A percentile compares a stretch with the other conserved stretches of the same genome.
Evolutionary conservation across 2,797 vertebrate species (phyloP).

Genomic region (Odontamblyopus rebecca): DNA sequence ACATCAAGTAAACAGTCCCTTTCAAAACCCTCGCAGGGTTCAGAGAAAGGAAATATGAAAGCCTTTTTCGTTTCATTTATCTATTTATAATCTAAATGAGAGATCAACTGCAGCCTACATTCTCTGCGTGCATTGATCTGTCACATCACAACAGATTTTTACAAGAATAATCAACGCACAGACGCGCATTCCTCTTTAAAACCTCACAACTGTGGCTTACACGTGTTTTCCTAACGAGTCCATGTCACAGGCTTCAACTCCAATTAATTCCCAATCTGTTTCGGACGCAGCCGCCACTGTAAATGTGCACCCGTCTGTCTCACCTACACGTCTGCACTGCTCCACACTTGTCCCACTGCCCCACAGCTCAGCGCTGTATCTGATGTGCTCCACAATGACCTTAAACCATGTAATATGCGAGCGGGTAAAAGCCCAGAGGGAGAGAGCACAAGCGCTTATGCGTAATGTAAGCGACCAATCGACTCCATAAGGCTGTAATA

Average conservation of each 20-base stretch:
- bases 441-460: constrained; percentile 37
- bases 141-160: constrained; percentile 68
- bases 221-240: constrained; percentile 73
- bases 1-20: constrained; percentile 90
- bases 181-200: constrained; percentile 43
- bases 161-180: constrained; percentile 60
- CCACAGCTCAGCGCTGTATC: constrained; percentile 24
- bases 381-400: constrained; percentile 45
- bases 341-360: constrained; percentile 39
- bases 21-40: constrained; percentile 63
- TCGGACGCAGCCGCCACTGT: constrained; percentile 45
- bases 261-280: constrained; percentile 68
- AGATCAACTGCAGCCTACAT: constrained; percentile 70
- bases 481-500: constrained; percentile 40
- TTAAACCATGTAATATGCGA: constrained; percentile 36
- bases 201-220: constrained; percentile 64
- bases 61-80: constrained; percentile 65
- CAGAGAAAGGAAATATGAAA: constrained; percentile 69
- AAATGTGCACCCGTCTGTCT: constrained; percentile 27
- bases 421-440: constrained; percentile 52
- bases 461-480: constrained; percentile 53
- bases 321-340: constrained; percentile 8
- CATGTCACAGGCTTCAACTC: constrained; percentile 69
- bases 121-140: constrained; percentile 64
- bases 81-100: constrained; percentile 77